Percentiles rank a stretch among this genome's conserved stretches.
Evolutionary conservation across 2,888 invertebrate species (phyloP).

Genomic region (Liopterus haemorrhoidalis): DNA sequence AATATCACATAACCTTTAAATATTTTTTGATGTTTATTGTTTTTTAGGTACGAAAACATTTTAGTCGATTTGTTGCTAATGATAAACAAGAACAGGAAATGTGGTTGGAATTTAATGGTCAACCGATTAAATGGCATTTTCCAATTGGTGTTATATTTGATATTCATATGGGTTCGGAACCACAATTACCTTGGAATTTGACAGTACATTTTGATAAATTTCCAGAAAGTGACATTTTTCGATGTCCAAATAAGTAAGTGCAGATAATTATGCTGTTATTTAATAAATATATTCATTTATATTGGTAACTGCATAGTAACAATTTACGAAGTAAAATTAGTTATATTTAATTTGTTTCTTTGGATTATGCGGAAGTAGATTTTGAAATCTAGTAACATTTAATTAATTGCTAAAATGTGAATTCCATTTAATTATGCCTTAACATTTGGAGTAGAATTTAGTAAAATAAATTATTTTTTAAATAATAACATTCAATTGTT

Average conservation of each 20-base stretch:
- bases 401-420: no score
- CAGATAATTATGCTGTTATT: background rate
- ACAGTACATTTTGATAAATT: constrained; percentile 94
- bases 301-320: constrained; percentile 1
- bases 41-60: constrained; percentile 78
- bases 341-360: constrained; percentile 17
- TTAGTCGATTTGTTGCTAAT: constrained; percentile 72
- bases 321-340: constrained; percentile 6
- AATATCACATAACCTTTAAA: constrained; percentile 6
- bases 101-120: constrained; percentile 92
- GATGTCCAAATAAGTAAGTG: constrained; percentile 73
- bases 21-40: constrained; percentile 6
- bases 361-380: background rate
- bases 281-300: constrained; percentile 5
- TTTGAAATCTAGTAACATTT: background rate
- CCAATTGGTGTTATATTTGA: constrained; percentile 92
- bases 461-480: no score
- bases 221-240: constrained; percentile 82
- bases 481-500: no score
- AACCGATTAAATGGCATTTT: constrained; percentile 84
- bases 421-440: no score
- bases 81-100: constrained; percentile 80
- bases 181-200: constrained; percentile 84
- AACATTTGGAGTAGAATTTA: no score
- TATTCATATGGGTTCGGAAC: constrained; percentile 59